Base-by-base conservation (phyloP, 2,888 invertebrate species). In the Euproctis similis region DNA sequence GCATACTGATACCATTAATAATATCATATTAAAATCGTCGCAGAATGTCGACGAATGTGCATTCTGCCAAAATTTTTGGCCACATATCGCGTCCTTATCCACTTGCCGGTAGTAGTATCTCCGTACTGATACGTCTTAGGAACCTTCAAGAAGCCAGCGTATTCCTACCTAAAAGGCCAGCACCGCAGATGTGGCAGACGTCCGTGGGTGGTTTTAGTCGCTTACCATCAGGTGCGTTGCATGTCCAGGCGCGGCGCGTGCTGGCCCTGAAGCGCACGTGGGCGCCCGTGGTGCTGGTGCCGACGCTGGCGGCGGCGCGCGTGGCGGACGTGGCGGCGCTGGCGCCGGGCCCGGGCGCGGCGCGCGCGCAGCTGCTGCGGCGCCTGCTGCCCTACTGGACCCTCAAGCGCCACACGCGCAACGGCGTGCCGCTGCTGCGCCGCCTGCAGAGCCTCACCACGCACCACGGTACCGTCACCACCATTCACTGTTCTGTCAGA, bases 301-400 rank as follows among this genome's bases (percentile, higher is more conserved):
- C 98, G 0, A 96, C 96, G 0, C 92, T 98, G 53, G 95, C 96
- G 0, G 91, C 93, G 0, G 95, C 94, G 43, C 86, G 95, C 17
- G 92, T 97, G 24, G 91, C 94, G 30, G 95, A 95, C 71, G 95
- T 97, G 37, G 92, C 95, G 0, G 87, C 88, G 7, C 69, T 95
- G 57, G 93, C 96, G 4, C 87, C 86, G 1, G 81, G 78, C 0
- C 65, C 76, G 0, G 64, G 73, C 0, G 88, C 91, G 11, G 93
- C 94, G 54, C 90, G 93, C 39, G 92, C 93, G 12, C 92, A 93
- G 48, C 92, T 98, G 53, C 91, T 98, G 53, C 93, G 94, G 61
- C 87, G 96, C 2, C 84, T 99, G 8, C 90, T 98, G 30, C 94
- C 96, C 1, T 99, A 98, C 64, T 99, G 99, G 99, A 98, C 96